phyloP scores from a whole-genome alignment of 2,113 vertebrate genomes.

The Progne subis region DNA sequence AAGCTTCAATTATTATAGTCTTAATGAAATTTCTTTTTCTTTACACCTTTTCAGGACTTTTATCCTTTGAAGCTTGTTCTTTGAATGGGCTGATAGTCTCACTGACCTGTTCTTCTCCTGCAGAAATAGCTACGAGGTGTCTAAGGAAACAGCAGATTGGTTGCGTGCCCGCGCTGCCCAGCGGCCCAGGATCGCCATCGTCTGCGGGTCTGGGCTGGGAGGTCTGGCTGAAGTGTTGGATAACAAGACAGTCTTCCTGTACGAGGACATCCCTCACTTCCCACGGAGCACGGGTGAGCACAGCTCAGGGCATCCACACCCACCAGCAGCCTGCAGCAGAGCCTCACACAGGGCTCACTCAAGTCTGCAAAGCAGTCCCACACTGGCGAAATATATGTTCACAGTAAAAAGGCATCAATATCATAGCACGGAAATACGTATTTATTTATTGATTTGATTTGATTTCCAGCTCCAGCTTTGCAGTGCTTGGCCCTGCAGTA shows the following conservation, averaged over 20 bases:
- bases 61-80: neutral
- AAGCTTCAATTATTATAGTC: neutral
- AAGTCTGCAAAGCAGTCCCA: neutral
- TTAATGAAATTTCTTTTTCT: neutral
- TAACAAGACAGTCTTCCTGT: conserved; percentile 62
- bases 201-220: conserved; percentile 85
- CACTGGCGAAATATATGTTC: neutral
- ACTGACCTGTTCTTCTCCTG: neutral
- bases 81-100: neutral
- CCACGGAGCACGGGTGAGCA: conserved; percentile 75
- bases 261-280: conserved; percentile 80
- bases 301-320: neutral
- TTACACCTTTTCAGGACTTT: neutral
- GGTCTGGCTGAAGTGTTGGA: conserved; percentile 74
- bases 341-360: too few relatives aligned
- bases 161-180: neutral
- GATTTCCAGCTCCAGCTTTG: neutral
- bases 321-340: neutral
- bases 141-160: conserved; percentile 49
- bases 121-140: conserved; percentile 15
- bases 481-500: neutral
- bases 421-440: accelerated
- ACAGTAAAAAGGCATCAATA: neutral
- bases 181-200: conserved; percentile 75
- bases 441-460: neutral